Evolutionary conservation across 35 echinoderm and acorn worm genomes (phyloP).

Genomic region (Amphiura filiformis): DNA sequence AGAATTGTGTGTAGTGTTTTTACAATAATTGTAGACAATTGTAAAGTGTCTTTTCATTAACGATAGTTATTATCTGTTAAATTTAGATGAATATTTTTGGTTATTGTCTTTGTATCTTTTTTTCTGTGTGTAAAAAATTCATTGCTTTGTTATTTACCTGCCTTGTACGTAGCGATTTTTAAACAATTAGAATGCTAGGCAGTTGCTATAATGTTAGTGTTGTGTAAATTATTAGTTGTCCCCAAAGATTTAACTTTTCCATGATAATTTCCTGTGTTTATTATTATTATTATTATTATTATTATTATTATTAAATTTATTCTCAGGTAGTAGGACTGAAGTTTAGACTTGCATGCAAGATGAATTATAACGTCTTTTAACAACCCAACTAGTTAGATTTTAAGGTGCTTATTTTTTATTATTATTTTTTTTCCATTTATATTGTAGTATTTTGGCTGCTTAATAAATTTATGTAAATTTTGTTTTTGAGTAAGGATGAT

Average conservation of each 20-base stretch:
- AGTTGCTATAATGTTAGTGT: not conserved
- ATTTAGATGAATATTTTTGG: not conserved
- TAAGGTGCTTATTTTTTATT: no score
- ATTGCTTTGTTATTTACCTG: not conserved
- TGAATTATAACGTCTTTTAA: no score
- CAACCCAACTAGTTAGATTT: no score
- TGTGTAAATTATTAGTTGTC: constrained; percentile 9
- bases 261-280: no score
- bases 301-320: not conserved
- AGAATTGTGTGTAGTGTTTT: not conserved
- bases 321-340: not conserved
- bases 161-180: not conserved
- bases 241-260: not conserved
- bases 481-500: no score
- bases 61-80: not conserved
- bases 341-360: not conserved
- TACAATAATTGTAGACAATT: not conserved
- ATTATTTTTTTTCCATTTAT: no score
- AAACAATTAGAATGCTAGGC: not conserved
- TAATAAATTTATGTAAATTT: no score
- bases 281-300: not conserved
- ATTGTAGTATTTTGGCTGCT: no score
- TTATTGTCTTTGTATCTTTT: not conserved
- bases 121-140: not conserved
- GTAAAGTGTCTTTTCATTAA: constrained; percentile 15